Base-by-base conservation (phyloP, 2,113 vertebrate species). In the Python bivittatus region DNA sequence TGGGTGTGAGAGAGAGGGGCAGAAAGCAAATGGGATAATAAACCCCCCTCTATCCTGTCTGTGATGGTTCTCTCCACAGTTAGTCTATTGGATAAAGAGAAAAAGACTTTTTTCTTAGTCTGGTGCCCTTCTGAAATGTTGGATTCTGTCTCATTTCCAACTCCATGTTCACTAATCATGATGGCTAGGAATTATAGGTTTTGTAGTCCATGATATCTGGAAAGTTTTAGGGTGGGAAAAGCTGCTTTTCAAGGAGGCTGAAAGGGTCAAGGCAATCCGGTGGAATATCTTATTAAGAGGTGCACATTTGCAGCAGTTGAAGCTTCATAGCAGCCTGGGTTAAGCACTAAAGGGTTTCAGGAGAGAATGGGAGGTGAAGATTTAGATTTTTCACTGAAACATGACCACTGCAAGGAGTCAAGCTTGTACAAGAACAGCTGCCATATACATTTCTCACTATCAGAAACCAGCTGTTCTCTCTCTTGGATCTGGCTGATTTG, bases 341-440 rank as follows among this genome's bases (percentile, higher is more conserved):
- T 56, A 52, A 48, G 86, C 86, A 56, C 11, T 57, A 27, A 15
- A 52, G 20, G 12, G 61, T 42, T 2, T n/a, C 12, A n/a, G 48
- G 13, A 58, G 38, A 52, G 53, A 38, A 48, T 4, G 27, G 25
- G 42, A 58, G 79, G 27, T 6, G 29, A 79, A 79, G 44, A 38
- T 84, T 88, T 60, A 44, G 38, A 42, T 11, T 64, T 88, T 60
- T 72, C 54, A 7, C 20, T 58, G 61, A 54, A 87, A 56, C n/a
- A 8, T 6, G 27, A 53, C 25, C 54, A 33, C 6, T 7, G 29
- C 2, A 48, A 60, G 84, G 84, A n/a, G 54, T 42, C 20, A 25
- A 8, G 84, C 17, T 61, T 52, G 61, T 25, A 42, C 44, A 86
- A 60, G 22, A n/a, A 44, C 93, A 93, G 88, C 91, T 88, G 91